Percentiles rank a stretch among this genome's conserved stretches.
Evolutionary conservation across 2,113 vertebrate species (phyloP).

Genomic region (Mellivora capensis): DNA sequence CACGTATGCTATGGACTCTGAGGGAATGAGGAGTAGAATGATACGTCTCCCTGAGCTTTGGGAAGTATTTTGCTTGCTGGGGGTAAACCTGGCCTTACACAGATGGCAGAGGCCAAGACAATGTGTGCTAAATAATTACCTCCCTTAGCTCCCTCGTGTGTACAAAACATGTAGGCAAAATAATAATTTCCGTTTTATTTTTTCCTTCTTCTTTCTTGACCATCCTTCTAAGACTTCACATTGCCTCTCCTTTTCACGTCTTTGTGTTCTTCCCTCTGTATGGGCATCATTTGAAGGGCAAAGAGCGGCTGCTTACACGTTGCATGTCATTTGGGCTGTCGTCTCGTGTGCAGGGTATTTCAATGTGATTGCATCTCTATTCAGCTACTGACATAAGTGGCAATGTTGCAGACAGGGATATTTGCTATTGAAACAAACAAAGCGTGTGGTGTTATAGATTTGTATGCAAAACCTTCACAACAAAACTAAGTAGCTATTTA

Average conservation of each 20-base stretch:
- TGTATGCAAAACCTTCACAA: conserved; percentile 79
- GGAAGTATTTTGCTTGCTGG: neutral
- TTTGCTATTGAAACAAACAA: conserved; percentile 80
- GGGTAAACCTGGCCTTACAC: neutral
- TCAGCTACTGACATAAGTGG: conserved; percentile 67
- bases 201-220: neutral
- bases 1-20: neutral
- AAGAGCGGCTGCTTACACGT: neutral
- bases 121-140: neutral
- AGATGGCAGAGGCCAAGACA: neutral
- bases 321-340: neutral
- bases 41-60: neutral
- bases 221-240: neutral
- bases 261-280: neutral
- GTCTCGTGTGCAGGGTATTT: conserved; percentile 35
- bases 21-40: neutral
- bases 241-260: neutral
- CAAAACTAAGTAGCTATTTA: conserved; percentile 85
- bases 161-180: neutral
- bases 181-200: neutral
- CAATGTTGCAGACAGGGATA: conserved; percentile 65
- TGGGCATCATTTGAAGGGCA: neutral
- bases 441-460: conserved; percentile 71
- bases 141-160: neutral
- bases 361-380: conserved; percentile 29